Base-by-base conservation (phyloP, 2,888 invertebrate genomes). In the Tachystola acroxantha region DNA sequence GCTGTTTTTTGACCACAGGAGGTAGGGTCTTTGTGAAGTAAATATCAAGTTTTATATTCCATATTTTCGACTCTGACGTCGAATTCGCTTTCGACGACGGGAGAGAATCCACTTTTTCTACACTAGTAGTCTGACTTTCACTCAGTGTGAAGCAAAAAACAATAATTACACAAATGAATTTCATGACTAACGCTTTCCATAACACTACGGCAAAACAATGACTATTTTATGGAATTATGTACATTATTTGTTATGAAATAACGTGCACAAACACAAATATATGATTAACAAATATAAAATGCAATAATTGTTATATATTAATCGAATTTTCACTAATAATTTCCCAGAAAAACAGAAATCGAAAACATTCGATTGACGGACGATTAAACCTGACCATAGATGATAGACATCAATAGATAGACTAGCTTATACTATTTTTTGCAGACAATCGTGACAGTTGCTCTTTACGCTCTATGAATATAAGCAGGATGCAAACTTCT, bases 141-240 rank as follows among this genome's bases (percentile, higher is more conserved):
- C 66, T 62, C 48, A 73, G 58, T 57, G 49, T 64, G 48, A 75
- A 56, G 57, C 69, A 70, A 53, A 81, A 70, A 69, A 79, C 57
- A 66, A 80, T 69, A 68, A 80, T 64, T 57, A 77, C 65, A 73
- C 64, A 64, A 57, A 67, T 57, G 69, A 64, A 67, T 73, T 79
- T 76, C 85, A 86, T 86, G 79, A 72, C 61, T 72, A 67, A 64
- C 58, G 58, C 67, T 76, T 76, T 65, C 79, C 82, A 80, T 80
- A 75, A 67, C 81, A 80, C 60, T 11, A 10, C 29, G 12, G 10
- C 2, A 33, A 32, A 24, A 31, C 3, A 26, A 34, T 20, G 7
- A 10, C 20, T 11, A 12, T 28, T 24, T 16, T 22, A 13, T 27
- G 25, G 29, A 16, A 36, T 36, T n/a, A 10, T 7, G 24, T 25